Percentiles rank a stretch among this genome's conserved stretches.
Conservation (phyloP, 2,888 invertebrate genomes). For the Orthosia gracilis region DNA sequence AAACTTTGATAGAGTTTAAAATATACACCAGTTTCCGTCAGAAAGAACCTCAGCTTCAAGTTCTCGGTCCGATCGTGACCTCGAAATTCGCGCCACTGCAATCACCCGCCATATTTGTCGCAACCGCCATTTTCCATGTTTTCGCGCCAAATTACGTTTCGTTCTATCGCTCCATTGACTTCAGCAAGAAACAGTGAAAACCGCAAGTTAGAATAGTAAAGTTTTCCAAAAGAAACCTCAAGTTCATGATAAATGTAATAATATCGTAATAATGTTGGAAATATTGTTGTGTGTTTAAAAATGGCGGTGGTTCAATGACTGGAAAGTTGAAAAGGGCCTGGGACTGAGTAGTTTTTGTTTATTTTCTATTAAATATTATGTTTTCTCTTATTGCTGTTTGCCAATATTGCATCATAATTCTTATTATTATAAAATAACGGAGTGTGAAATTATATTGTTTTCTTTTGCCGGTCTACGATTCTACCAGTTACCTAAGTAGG, state of each 20-base stretch:
- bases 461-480: background rate
- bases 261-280: conserved; percentile 44
- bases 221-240: conserved; percentile 77
- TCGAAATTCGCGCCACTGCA: conserved; percentile 68
- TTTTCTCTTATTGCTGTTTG: conserved; percentile 45
- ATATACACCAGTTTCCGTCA: background rate
- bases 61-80: conserved; percentile 70
- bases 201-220: conserved; percentile 65
- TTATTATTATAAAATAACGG: conserved; percentile 22
- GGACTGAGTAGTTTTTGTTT: conserved; percentile 31
- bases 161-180: conserved; percentile 57
- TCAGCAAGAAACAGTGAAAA: conserved; percentile 62
- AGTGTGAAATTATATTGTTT: background rate
- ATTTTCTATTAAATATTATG: conserved; percentile 29
- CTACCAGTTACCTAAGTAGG: no score
- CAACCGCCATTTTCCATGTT: conserved; percentile 70
- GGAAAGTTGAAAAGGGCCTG: conserved; percentile 48
- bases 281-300: conserved; percentile 32
- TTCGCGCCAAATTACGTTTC: conserved; percentile 62
- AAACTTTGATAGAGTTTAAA: background rate
- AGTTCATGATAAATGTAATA: conserved; percentile 73
- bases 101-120: conserved; percentile 63
- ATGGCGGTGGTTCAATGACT: conserved; percentile 44
- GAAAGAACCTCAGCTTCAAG: conserved; percentile 43
- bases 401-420: conserved; percentile 24